These are phyloP conservation scores for Portunus trituberculatus DNA, from an alignment of 1,140 invertebrate genomes.

Conservation along the genomic window DNA sequence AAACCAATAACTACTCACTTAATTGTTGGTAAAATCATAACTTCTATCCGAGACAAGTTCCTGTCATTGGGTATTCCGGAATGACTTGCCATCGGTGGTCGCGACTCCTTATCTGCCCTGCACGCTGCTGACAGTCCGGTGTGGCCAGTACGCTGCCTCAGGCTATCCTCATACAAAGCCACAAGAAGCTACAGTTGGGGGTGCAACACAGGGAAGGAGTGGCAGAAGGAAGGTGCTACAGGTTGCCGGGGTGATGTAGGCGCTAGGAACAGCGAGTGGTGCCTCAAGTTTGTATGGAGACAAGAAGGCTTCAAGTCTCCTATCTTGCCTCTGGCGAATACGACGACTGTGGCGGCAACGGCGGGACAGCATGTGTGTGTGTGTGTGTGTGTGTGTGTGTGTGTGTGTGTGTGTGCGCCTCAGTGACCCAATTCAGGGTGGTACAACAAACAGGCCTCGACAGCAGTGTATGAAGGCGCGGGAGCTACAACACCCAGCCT, in stretches of 20 bases:
- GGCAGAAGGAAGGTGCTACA: neutral
- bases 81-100: no score
- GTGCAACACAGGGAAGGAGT: neutral
- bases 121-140: neutral
- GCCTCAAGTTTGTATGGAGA: neutral
- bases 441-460: neutral
- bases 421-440: neutral
- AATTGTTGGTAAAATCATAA: neutral
- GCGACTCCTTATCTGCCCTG: no score
- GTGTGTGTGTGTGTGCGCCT: neutral
- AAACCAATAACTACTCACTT: neutral
- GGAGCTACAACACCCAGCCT: neutral
- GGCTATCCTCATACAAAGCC: neutral
- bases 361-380: neutral
- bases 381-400: conserved; percentile 10
- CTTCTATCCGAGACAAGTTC: neutral
- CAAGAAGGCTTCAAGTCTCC: no score
- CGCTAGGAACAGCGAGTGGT: neutral
- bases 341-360: no score
- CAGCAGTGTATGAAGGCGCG: neutral
- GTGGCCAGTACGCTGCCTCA: neutral
- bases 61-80: no score
- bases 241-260: neutral
- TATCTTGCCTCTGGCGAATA: no score
- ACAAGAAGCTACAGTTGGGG: neutral